phyloP scores from a whole-genome alignment of 2,113 vertebrate species.

The Rutilus rutilus region DNA sequence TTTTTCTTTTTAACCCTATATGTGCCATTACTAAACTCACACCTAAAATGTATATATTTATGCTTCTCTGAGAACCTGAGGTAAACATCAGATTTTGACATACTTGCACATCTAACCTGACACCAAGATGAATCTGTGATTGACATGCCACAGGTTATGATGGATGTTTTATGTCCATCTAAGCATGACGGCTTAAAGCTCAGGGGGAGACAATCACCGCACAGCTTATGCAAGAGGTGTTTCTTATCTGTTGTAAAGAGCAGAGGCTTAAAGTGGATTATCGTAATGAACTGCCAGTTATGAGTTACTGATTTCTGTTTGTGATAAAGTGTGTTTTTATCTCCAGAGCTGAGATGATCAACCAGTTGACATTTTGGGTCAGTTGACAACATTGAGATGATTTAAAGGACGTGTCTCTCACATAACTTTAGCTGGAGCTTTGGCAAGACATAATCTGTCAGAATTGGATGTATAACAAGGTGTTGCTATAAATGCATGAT shows the following conservation, averaged over 20 bases:
- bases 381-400: conserved; percentile 65
- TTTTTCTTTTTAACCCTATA: not conserved
- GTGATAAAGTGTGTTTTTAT: conserved; percentile 67
- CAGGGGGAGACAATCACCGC: conserved; percentile 65
- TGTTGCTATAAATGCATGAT: not conserved
- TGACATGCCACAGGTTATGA: conserved; percentile 57
- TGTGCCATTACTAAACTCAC: not conserved
- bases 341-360: conserved; percentile 52
- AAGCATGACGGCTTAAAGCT: conserved; percentile 65
- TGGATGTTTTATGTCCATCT: conserved; percentile 68
- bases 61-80: not conserved
- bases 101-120: not conserved
- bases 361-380: conserved; percentile 44
- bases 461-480: conserved; percentile 32
- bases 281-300: conserved; percentile 76
- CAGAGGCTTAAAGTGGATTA: conserved; percentile 70
- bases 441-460: conserved; percentile 7
- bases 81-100: not conserved
- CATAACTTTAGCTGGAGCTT: conserved; percentile 61
- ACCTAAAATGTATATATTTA: not conserved
- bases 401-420: conserved; percentile 57
- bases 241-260: conserved; percentile 72
- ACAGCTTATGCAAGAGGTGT: conserved; percentile 72
- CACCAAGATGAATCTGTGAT: conserved; percentile 15
- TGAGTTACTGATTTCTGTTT: conserved; percentile 62